phyloP scores from a whole-genome alignment of 2,888 invertebrate genomes.

The Himalopsyche tibetana region DNA sequence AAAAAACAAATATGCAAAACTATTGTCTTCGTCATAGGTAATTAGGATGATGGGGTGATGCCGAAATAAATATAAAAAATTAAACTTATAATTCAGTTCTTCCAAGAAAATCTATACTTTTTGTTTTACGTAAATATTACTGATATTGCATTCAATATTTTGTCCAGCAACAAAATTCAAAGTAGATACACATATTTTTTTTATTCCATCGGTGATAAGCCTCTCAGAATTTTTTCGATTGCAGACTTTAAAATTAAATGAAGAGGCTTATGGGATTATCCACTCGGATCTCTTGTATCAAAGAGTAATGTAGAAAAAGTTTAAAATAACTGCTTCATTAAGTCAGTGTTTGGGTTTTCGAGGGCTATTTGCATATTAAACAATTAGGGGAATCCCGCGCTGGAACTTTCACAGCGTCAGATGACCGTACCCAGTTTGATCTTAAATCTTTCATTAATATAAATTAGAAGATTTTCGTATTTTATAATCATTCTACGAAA shows the following conservation, averaged over 20 bases:
- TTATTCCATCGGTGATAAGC: not conserved
- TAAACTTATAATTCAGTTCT: too few species aligned
- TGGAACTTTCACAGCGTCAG: conserved; percentile 35
- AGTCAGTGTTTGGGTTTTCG: conserved; percentile 38
- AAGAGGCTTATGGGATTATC: conserved; percentile 4
- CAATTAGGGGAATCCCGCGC: conserved; percentile 36
- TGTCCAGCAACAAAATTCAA: not conserved
- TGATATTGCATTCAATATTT: too few species aligned
- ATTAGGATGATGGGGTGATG: too few species aligned
- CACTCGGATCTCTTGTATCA: not conserved
- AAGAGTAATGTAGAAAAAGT: conserved; percentile 30
- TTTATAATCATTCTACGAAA: not conserved
- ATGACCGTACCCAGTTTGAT: conserved; percentile 20
- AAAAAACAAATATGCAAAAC: too few species aligned
- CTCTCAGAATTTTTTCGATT: not conserved
- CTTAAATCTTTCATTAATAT: conserved; percentile 34
- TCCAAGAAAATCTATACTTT: too few species aligned
- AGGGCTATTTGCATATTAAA: conserved; percentile 52
- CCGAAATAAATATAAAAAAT: too few species aligned
- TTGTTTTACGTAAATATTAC: too few species aligned
- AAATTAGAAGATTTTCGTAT: conserved; percentile 23
- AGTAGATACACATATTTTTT: not conserved
- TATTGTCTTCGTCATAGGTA: too few species aligned
- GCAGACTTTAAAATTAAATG: conserved; percentile 10
- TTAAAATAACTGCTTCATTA: conserved; percentile 48